Conservation (phyloP, 2,888 invertebrate genomes). For the Xestia ashworthii region DNA sequence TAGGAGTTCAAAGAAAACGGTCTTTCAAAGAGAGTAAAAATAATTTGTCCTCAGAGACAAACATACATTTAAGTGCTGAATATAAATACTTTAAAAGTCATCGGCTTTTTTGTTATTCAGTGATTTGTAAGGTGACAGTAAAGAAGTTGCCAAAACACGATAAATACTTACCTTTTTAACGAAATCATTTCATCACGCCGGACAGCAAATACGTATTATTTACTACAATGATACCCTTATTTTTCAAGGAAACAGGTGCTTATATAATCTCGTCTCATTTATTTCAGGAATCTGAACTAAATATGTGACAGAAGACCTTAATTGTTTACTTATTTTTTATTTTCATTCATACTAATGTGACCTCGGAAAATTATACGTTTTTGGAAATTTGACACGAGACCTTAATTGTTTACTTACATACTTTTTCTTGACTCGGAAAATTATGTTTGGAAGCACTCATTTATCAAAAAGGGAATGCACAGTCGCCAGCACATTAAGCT, state of each 20-base stretch:
- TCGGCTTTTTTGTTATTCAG: slow-evolving; percentile 38
- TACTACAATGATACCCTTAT: slow-evolving; percentile 52
- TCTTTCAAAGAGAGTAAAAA: neutral
- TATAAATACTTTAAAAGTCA: slow-evolving; percentile 21
- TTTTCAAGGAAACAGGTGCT: slow-evolving; percentile 42
- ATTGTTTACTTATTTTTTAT: slow-evolving; percentile 18
- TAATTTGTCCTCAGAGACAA: slow-evolving; percentile 17
- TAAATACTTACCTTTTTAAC: slow-evolving; percentile 25
- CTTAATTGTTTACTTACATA: slow-evolving; percentile 27
- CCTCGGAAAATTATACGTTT: neutral
- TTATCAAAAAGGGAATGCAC: slow-evolving; percentile 21
- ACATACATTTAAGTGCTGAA: neutral
- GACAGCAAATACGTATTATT: slow-evolving; percentile 34
- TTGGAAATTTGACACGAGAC: slow-evolving; percentile 6
- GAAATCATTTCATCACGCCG: slow-evolving; percentile 41
- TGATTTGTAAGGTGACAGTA: slow-evolving; percentile 31
- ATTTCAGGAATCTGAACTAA: slow-evolving; percentile 41
- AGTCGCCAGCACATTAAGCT: neutral
- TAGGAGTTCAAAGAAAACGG: slow-evolving; percentile 6
- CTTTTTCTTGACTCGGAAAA: slow-evolving; percentile 15
- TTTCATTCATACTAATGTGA: slow-evolving; percentile 28
- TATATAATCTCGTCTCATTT: slow-evolving; percentile 43
- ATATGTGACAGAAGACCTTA: slow-evolving; percentile 20
- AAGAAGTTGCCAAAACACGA: slow-evolving; percentile 27
- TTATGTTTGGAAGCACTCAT: slow-evolving; percentile 28